Percentiles rank a stretch among this genome's conserved stretches.
These are phyloP conservation scores for Danio choprae DNA, from an alignment of 2,797 vertebrate genomes.

Conservation along the genomic window DNA sequence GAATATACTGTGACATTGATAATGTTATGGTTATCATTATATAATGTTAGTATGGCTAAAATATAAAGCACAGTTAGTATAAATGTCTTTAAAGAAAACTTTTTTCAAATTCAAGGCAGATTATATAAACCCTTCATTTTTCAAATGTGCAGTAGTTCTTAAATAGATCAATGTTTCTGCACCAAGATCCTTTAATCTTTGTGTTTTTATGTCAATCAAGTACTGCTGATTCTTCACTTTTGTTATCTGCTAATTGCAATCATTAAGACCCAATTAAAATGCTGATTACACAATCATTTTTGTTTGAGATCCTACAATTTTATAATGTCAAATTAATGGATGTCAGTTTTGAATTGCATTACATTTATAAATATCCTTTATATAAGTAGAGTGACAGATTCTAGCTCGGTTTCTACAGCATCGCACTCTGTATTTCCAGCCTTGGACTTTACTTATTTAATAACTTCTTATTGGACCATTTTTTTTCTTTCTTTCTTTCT, in stretches of 20 bases:
- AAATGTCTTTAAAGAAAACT: not conserved
- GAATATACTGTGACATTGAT: not conserved
- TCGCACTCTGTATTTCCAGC: not conserved
- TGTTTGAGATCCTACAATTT: constrained; percentile 28
- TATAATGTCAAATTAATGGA: constrained; percentile 44
- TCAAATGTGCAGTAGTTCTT: not conserved
- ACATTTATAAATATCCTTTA: not conserved
- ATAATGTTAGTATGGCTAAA: no score
- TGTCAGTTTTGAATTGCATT: not conserved
- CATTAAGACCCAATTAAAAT: constrained; percentile 86
- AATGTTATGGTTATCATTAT: no score
- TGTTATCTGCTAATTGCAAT: constrained; percentile 80
- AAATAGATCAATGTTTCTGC: constrained; percentile 25
- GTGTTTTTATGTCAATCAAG: constrained; percentile 67
- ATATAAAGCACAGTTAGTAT: no score
- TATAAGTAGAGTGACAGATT: not conserved
- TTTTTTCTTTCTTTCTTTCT: not conserved
- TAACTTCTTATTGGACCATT: not conserved
- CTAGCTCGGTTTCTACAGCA: constrained; percentile 13
- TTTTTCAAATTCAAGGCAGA: not conserved
- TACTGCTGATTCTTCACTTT: constrained; percentile 81
- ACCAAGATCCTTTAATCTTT: not conserved
- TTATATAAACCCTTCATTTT: constrained; percentile 18
- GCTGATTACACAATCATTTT: constrained; percentile 71
- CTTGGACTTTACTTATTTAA: not conserved